Conservation (phyloP, 1,140 invertebrate genomes). For the Drosophila malerkotliana region DNA sequence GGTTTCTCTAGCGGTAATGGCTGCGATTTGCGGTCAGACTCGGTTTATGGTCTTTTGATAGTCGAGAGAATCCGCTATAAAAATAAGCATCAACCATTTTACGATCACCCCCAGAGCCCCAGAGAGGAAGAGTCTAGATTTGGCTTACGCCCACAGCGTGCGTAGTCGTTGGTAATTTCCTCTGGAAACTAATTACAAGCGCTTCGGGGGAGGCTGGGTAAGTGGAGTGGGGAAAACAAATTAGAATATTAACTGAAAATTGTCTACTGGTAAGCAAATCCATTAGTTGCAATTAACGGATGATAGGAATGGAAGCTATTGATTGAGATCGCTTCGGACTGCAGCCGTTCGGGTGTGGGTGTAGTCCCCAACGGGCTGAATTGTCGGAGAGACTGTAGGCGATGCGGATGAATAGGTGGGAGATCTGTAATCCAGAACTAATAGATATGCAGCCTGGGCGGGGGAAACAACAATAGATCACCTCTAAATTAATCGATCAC, state of each 20-base stretch:
- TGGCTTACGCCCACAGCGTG: slow-evolving; percentile 52
- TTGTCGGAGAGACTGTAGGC: slow-evolving; percentile 8
- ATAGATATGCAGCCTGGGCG: slow-evolving; percentile 9
- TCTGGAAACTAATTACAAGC: slow-evolving; percentile 65
- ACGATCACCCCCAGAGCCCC: slow-evolving; percentile 26
- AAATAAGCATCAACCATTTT: slow-evolving; percentile 46
- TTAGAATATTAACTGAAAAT: slow-evolving; percentile 59
- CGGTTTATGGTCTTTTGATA: slow-evolving; percentile 63
- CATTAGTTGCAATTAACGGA: slow-evolving; percentile 67
- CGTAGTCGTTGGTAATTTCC: slow-evolving; percentile 58
- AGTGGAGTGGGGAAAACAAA: slow-evolving; percentile 20
- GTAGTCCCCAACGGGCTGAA: slow-evolving; percentile 14
- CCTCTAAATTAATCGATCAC: slow-evolving; percentile 16
- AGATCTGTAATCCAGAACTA: slow-evolving; percentile 32
- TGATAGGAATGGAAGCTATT: slow-evolving; percentile 16
- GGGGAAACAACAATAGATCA: slow-evolving; percentile 12
- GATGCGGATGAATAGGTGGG: slow-evolving; percentile 22
- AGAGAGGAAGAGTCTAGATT: slow-evolving; percentile 22
- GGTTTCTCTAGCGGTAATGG: slow-evolving; percentile 39
- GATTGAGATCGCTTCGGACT: slow-evolving; percentile 9
- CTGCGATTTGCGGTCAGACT: slow-evolving; percentile 50
- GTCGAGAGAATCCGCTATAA: slow-evolving; percentile 60
- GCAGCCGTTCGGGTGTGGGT: slow-evolving; percentile 21
- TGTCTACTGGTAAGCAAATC: slow-evolving; percentile 60
- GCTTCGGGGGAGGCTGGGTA: not conserved